Base-by-base conservation (phyloP, 1,140 invertebrate genomes). In the Oedothorax gibbosus region DNA sequence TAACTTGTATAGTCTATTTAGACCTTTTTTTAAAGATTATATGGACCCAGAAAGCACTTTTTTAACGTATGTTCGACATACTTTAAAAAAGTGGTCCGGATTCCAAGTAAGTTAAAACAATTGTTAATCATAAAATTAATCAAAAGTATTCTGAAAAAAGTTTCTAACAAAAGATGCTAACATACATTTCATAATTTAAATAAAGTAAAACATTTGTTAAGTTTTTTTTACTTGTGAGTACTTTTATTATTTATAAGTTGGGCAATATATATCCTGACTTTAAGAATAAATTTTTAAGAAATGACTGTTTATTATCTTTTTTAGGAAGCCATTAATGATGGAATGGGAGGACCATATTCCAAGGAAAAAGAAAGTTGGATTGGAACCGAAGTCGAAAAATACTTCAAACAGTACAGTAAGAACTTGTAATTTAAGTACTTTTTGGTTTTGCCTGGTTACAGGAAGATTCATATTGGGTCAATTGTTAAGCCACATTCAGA, bases 361-460 rank as follows among this genome's bases (percentile, higher is more conserved):
- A 69, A 62, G 71, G 83, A 85, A 69, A 85, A 85, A 64, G 83
- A 85, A 71, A 18, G 12, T 0, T 85, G 83, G 83, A 12, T 85
- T 35, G 73, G 21, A 50, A 62, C 12, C 35, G 72, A 85, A 85
- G 56, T 85, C 11, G 83, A 85, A 53, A 85, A 85, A 51, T 85
- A 85, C 18, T 85, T 85, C 53, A 85, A 85, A 71, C 21, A 14
- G 18, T 77, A 85, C 62, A n/a, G 83, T 85, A 78, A 77, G n/a
- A 20, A 18, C 3, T 11, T 76, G 11, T 9, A 20, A 7, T 76
- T 57, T 68, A 8, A 68, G 12, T 11, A 11, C 20, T 49, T 14
- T 35, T 14, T 7, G 49, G 49, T 20, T 49, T 14, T 35, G 20
- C 49, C 15, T 21, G 14, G 21, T 10, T 20, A 65, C 8, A 35